These are phyloP conservation scores for Hyppa rectilinea DNA, from an alignment of 2,888 invertebrate species.

Conservation along the genomic window DNA sequence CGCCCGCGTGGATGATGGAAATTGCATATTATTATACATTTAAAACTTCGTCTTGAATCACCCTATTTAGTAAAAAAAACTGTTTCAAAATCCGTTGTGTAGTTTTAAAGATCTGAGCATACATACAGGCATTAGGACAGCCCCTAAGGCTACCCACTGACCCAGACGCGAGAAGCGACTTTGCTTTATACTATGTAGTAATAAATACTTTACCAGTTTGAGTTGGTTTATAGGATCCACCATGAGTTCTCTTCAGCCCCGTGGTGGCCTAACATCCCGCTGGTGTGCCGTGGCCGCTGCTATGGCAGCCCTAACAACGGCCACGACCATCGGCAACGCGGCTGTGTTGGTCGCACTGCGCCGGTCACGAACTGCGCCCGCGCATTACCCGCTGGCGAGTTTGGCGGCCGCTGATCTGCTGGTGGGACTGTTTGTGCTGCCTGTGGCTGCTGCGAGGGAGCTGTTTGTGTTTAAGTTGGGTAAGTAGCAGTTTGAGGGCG, in stretches of 20 bases:
- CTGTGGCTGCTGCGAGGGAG: conserved; percentile 90
- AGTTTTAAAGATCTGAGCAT: too few relatives aligned
- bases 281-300: conserved; percentile 73
- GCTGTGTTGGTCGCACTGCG: conserved; percentile 79
- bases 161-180: too few relatives aligned
- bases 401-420: conserved; percentile 92
- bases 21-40: too few relatives aligned
- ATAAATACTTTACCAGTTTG: too few relatives aligned
- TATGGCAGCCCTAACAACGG: conserved; percentile 73
- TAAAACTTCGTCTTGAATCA: too few relatives aligned
- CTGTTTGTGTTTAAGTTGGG: conserved; percentile 87
- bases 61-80: too few relatives aligned
- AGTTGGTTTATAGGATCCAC: conserved; percentile 43
- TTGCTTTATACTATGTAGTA: too few relatives aligned
- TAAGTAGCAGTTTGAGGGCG: conserved; percentile 68
- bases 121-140: too few relatives aligned
- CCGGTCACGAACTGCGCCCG: conserved; percentile 85
- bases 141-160: too few relatives aligned
- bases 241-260: conserved; percentile 66
- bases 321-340: conserved; percentile 78
- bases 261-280: conserved; percentile 71
- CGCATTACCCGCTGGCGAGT: conserved; percentile 93
- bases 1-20: too few relatives aligned
- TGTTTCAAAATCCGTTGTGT: too few relatives aligned
- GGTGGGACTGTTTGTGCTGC: conserved; percentile 90